Conservation (phyloP, 2,888 invertebrate species). For the Prenolepis imparis region DNA sequence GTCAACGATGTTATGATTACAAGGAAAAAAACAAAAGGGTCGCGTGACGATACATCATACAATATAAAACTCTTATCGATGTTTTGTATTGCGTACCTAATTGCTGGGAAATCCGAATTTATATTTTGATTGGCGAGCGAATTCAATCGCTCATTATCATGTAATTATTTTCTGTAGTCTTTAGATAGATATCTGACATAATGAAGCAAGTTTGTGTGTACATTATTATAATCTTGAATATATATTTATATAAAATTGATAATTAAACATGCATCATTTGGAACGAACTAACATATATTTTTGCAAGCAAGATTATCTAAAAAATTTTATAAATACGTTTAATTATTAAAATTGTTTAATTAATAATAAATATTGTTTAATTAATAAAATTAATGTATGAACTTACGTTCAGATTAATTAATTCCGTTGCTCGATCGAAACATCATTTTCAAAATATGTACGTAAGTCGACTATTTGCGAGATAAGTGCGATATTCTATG, state of each 20-base stretch:
- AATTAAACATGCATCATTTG: neutral
- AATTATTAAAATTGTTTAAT: neutral
- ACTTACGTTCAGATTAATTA: slow-evolving; percentile 20
- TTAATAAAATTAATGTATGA: neutral
- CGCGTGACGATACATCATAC: slow-evolving; percentile 51
- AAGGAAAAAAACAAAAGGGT: slow-evolving; percentile 67
- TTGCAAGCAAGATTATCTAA: neutral
- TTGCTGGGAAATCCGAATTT: slow-evolving; percentile 13
- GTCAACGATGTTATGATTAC: slow-evolving; percentile 55
- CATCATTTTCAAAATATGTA: neutral
- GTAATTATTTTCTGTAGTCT: neutral
- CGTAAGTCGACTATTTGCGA: neutral
- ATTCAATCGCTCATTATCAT: neutral
- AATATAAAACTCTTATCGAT: slow-evolving; percentile 55
- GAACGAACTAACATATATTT: neutral
- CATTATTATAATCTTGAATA: slow-evolving; percentile 8
- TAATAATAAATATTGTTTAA: neutral
- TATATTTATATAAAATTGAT: neutral
- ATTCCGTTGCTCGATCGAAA: neutral
- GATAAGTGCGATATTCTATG: neutral
- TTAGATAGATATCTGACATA: neutral
- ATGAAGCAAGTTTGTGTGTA: neutral
- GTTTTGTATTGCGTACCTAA: neutral
- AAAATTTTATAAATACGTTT: neutral
- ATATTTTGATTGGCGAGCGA: slow-evolving; percentile 3